Evolutionary conservation across 1,140 invertebrate species (phyloP), one percentile per base, ranked within the genome.

Genomic region (Drosophila setifemur): DNA sequence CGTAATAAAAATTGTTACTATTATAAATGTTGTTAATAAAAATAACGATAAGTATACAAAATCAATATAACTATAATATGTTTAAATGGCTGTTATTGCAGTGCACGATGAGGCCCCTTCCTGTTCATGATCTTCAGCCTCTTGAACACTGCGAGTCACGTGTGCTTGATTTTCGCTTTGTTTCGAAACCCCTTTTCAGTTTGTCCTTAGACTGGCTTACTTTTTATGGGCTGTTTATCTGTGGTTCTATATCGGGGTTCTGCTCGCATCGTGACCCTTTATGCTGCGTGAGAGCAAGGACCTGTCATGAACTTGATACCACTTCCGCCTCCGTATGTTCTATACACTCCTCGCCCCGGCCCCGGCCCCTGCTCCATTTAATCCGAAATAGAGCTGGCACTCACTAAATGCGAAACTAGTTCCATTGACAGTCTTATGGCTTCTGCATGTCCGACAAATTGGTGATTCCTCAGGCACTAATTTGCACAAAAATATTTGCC

Each of bases 111-210:
- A n/a, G n/a, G n/a, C 6, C 40, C 25, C 31, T 58, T 21, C 25
- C 68, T 44, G 26, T 11, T 26, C 29, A 60, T 39, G 44, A 49
- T 70, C 67, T 72, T 50, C 44, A 61, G 54, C 42, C 67, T 55
- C 76, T 68, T 61, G 42, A 71, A 21, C 35, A 66, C 45, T 73
- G 37, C 66, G 53, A 85, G 79, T 85, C 79, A 85, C 79, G 79
- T 85, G 64, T 82, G 82, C 79, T 85, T 86, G 79, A 86, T 79
- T 85, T 63, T 43, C 64, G 79, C 81, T 75, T 85, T 86, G 79
- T 85, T 73, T 57, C 28, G 68, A 55, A 31, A 21, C 42, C 58
- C 60, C 16, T 23, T 31, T 57, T 53, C n/a, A n/a, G n/a, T 53
- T 43, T 39, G 57, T 61, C 47, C 55, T 63, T 35, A 23, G 58